These are phyloP conservation scores for Ophioderma brevispina DNA, from an alignment of 35 echinoderm and acorn worm genomes.

Conservation along the genomic window DNA sequence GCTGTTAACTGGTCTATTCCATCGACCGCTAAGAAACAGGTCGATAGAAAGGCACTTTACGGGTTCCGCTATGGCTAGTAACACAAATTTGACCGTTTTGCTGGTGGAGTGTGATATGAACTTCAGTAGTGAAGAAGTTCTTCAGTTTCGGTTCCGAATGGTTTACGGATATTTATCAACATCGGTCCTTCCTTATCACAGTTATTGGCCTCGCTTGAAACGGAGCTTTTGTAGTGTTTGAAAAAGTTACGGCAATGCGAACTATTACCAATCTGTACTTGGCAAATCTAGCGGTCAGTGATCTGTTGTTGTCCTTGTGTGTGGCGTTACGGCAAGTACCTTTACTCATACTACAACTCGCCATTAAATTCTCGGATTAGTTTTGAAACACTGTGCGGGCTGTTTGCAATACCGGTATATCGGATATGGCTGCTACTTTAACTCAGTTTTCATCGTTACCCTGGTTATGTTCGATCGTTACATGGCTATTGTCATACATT, in stretches of 20 bases:
- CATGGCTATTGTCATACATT: not conserved
- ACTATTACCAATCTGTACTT: not conserved
- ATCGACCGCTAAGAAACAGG: too few relatives aligned
- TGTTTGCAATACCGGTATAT: not conserved
- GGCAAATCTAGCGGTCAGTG: not conserved
- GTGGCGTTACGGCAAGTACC: not conserved
- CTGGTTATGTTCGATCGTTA: not conserved
- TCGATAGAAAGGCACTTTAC: too few relatives aligned
- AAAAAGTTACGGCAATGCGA: not conserved
- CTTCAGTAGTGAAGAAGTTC: too few relatives aligned
- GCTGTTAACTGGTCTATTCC: too few relatives aligned
- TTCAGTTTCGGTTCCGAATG: too few relatives aligned
- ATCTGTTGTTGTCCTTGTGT: not conserved
- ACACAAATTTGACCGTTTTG: too few relatives aligned
- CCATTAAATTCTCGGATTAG: not conserved
- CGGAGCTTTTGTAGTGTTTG: not conserved
- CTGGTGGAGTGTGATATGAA: too few relatives aligned
- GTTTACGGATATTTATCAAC: not conserved
- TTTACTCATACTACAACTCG: not conserved
- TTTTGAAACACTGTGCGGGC: not conserved
- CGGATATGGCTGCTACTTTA: not conserved
- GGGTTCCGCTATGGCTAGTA: too few relatives aligned
- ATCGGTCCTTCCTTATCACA: not conserved
- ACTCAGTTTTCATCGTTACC: not conserved
- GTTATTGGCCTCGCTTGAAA: not conserved